Conservation (phyloP, 2,113 vertebrate species). For the Barnardius zonarius region DNA sequence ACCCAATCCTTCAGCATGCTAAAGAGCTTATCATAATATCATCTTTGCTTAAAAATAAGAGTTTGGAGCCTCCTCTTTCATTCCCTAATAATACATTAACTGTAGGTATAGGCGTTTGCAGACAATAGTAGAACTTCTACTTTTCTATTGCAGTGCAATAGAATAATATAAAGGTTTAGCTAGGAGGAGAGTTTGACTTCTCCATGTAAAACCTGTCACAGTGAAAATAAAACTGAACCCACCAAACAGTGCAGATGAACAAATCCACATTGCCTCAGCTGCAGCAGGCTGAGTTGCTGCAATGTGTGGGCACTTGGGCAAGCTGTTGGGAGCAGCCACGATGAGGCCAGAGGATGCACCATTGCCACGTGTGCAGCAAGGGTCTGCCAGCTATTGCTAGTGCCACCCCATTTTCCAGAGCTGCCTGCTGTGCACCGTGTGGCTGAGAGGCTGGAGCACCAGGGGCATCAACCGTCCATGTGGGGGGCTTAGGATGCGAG, state of each 20-base stretch:
- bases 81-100: background rate
- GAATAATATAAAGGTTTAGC: background rate
- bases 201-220: background rate
- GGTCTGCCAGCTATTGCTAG: background rate
- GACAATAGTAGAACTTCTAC: background rate
- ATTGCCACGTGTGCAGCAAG: background rate
- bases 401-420: background rate
- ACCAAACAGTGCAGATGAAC: background rate
- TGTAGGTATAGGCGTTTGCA: background rate
- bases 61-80: background rate
- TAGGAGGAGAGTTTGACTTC: background rate
- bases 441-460: background rate
- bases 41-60: background rate
- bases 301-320: background rate
- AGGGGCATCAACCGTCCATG: accelerated
- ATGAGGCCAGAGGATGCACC: accelerated
- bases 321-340: background rate
- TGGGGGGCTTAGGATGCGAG: background rate
- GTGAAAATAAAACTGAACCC: background rate
- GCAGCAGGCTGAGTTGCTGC: background rate
- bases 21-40: background rate
- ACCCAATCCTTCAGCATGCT: background rate
- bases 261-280: background rate
- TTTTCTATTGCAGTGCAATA: background rate
- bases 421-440: background rate